These are phyloP conservation scores for Aethes cnicana DNA, from an alignment of 2,888 invertebrate species.

Conservation along the genomic window DNA sequence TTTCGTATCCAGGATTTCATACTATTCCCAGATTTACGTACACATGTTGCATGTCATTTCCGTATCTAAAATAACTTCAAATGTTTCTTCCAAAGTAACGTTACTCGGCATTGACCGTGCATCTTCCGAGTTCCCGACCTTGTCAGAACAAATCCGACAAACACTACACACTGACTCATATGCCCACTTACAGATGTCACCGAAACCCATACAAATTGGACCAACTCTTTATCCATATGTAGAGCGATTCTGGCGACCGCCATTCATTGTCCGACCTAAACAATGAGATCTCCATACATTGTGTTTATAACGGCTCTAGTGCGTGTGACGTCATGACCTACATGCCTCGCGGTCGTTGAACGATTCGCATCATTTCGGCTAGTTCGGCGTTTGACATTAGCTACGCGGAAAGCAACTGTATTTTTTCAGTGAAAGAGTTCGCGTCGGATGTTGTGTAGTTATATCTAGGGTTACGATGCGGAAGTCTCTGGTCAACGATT, in stretches of 20 bases:
- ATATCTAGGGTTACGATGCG: no score
- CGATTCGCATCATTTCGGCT: constrained; percentile 40
- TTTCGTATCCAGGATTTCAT: background rate
- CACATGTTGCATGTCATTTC: background rate
- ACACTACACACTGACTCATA: constrained; percentile 9
- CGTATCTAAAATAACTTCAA: constrained; percentile 10
- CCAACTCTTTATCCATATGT: constrained; percentile 20
- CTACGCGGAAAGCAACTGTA: constrained; percentile 4
- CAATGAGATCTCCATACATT: constrained; percentile 30
- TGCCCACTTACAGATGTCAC: constrained; percentile 7
- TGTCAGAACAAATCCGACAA: background rate
- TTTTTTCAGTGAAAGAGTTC: background rate
- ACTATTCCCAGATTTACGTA: background rate
- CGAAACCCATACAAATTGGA: constrained; percentile 20
- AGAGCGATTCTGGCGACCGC: constrained; percentile 21
- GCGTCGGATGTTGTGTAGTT: no score
- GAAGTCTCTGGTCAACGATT: no score
- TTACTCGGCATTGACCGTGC: constrained; percentile 23
- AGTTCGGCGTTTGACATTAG: constrained; percentile 31
- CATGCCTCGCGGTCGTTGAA: constrained; percentile 43
- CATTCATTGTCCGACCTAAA: constrained; percentile 29
- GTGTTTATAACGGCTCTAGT: constrained; percentile 25
- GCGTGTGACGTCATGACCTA: constrained; percentile 47
- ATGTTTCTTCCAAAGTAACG: background rate
- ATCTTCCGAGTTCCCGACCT: constrained; percentile 14